A percentile compares a stretch with the other conserved stretches of the same genome.
phyloP scores from a whole-genome alignment of 64 coral and sea anemone genomes.

The Porites lutea region DNA sequence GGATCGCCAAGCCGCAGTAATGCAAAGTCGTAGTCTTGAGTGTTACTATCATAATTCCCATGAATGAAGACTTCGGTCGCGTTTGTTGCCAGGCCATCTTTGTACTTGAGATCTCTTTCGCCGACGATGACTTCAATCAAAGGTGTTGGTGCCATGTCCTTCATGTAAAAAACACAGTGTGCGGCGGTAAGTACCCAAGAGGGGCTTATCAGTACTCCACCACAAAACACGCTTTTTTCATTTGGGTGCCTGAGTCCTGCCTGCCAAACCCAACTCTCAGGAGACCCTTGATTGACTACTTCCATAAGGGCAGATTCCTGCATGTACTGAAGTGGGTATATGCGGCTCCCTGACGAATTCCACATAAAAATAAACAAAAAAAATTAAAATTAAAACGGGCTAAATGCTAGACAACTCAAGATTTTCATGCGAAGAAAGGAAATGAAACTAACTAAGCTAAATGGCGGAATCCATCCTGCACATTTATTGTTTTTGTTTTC shows the following conservation, averaged over 20 bases:
- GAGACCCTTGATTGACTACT: neutral
- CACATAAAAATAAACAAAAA: too few relatives aligned
- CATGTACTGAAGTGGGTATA: neutral
- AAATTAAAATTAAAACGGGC: too few relatives aligned
- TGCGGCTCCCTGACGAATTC: neutral
- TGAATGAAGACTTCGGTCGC: constrained; percentile 45
- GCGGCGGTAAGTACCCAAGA: constrained; percentile 54
- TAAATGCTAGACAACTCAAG: too few relatives aligned
- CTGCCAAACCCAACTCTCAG: constrained; percentile 51
- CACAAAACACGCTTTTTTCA: constrained; percentile 49
- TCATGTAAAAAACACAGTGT: constrained; percentile 63
- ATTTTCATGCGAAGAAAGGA: too few relatives aligned
- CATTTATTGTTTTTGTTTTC: too few relatives aligned
- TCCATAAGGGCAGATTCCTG: constrained; percentile 1
- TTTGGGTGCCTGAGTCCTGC: constrained; percentile 41
- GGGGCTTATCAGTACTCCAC: constrained; percentile 46
- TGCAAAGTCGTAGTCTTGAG: constrained; percentile 39
- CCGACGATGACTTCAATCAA: constrained; percentile 35
- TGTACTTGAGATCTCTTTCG: constrained; percentile 37
- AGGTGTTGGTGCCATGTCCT: constrained; percentile 2
- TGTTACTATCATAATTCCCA: constrained; percentile 6
- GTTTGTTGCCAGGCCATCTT: constrained; percentile 27
- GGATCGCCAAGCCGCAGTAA: neutral
- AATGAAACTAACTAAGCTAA: too few relatives aligned
- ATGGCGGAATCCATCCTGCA: too few relatives aligned